Evolutionary conservation across 2,113 vertebrate genomes (phyloP), one percentile per base, ranked within the genome.

Genomic region (Silurus asotus): DNA sequence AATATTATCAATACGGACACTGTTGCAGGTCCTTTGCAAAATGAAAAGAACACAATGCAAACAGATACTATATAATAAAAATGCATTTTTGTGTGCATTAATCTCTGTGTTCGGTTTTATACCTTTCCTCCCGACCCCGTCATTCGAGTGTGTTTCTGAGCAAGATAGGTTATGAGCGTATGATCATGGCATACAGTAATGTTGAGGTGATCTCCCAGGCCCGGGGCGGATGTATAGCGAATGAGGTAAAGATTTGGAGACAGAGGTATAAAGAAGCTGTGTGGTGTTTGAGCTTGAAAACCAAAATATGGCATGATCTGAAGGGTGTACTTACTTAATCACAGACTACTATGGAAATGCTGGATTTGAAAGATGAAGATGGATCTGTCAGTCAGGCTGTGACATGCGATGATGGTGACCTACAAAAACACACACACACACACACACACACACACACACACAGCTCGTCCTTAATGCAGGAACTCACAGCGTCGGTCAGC

Each of bases 381-480:
- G 96, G 96, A 95, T 95, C 96, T 96, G 96, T 95, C 89, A 95
- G 93, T 91, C 95, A 96, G 94, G 93, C 95, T 96, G 94, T 96
- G 96, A 97, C 96, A 97, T 97, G 95, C 95, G 97, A 97, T 94
- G 96, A 97, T 92, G 96, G 95, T 96, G 95, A 97, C 97, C 97
- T 99, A 97, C 94, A 97, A 97, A 97, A 78, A 82, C 56, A 88
- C 80, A 88, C 79, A 97, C 82, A 82, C 64, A 81, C 78, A 78
- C 76, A 78, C 76, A 95, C 84, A 97, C 94, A 97, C 94, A 95
- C 97, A 95, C 85, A 97, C 94, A 95, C 97, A 95, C 85, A 97
- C 95, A 97, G 91, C 92, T 91, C 91, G 92, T 95, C 93, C 96
- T 97, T 93, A 97, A 94, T 94, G 93, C 88, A 92, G 90, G 87